These are phyloP conservation scores for Lamellibrachia satsuma DNA, from an alignment of 2,888 invertebrate species.

Conservation along the genomic window DNA sequence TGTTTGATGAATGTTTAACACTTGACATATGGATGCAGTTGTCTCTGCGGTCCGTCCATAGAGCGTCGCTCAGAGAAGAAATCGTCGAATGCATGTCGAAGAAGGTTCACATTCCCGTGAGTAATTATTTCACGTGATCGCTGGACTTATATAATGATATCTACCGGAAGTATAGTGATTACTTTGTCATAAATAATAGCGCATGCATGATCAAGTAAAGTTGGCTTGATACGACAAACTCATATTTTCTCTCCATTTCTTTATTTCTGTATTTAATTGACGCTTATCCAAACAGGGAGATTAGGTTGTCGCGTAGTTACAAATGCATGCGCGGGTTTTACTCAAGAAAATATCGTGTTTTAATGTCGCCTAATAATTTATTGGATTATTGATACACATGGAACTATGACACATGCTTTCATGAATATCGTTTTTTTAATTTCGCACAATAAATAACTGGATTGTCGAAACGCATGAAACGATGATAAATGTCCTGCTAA, in stretches of 20 bases:
- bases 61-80: background rate
- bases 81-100: background rate
- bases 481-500: background rate
- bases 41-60: background rate
- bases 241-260: background rate
- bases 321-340: too few relatives aligned
- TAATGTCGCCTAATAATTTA: too few relatives aligned
- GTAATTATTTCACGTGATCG: background rate
- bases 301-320: too few relatives aligned
- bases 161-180: background rate
- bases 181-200: too few relatives aligned
- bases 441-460: too few relatives aligned
- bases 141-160: background rate
- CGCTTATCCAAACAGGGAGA: too few relatives aligned
- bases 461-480: background rate
- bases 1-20: background rate
- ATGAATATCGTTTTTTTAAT: too few relatives aligned
- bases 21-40: background rate
- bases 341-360: too few relatives aligned
- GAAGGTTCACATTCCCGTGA: background rate
- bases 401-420: too few relatives aligned
- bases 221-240: background rate
- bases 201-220: background rate
- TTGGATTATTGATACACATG: too few relatives aligned
- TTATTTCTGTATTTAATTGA: too few relatives aligned